Evolutionary conservation across 2,888 invertebrate species (phyloP).

Genomic region (Cepaea hortensis): DNA sequence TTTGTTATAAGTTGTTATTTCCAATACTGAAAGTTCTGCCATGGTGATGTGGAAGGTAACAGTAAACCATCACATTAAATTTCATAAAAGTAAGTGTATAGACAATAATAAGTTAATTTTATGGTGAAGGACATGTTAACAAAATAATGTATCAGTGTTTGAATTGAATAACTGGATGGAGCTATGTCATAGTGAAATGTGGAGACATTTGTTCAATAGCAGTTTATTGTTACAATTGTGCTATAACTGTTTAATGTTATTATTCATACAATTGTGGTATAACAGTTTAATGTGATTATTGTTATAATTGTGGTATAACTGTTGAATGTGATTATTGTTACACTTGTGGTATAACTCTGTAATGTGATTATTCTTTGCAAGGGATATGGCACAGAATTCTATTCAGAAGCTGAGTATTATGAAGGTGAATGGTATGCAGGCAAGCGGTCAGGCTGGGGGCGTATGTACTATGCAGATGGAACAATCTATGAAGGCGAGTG

Average conservation of each 20-base stretch:
- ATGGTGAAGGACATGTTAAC: not conserved
- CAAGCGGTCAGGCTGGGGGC: conserved; percentile 76
- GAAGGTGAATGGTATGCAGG: conserved; percentile 77
- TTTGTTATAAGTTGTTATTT: no score
- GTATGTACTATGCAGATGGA: conserved; percentile 76
- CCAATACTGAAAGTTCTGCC: no score
- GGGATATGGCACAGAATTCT: conserved; percentile 77
- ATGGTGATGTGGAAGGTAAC: no score
- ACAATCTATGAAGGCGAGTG: conserved; percentile 76
- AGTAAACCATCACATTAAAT: no score
- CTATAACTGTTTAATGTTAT: no score
- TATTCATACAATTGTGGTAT: no score
- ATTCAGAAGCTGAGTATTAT: conserved; percentile 74
- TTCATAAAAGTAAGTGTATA: no score
- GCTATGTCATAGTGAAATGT: no score
- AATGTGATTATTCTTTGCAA: conserved; percentile 49
- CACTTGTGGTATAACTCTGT: not conserved
- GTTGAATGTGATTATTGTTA: not conserved
- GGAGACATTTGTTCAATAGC: no score
- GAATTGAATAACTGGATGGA: no score
- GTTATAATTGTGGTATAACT: not conserved
- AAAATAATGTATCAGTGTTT: not conserved
- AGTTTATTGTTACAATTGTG: no score
- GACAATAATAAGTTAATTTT: not conserved
- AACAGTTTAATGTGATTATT: no score